phyloP scores from a whole-genome alignment of 2,888 invertebrate genomes.

The Pammene aurita region DNA sequence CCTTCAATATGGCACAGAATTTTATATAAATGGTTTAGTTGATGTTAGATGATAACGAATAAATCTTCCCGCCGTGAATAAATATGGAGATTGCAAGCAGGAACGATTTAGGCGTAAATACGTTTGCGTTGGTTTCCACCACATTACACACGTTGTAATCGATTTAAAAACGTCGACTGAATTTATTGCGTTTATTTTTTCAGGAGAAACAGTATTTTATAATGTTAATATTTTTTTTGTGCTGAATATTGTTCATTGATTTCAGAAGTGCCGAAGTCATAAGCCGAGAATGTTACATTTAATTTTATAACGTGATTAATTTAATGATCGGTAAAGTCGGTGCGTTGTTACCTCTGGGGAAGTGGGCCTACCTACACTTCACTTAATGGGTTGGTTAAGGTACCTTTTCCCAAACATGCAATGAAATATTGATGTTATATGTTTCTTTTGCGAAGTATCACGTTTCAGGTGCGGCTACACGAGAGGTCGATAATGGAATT shows the following conservation, averaged over 20 bases:
- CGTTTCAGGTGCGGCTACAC: too few species aligned
- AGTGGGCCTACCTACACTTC: too few species aligned
- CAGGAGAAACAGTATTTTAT: background rate
- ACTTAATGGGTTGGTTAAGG: too few species aligned
- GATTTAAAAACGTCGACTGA: conserved; percentile 30
- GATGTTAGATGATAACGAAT: conserved; percentile 35
- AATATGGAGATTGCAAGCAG: conserved; percentile 40
- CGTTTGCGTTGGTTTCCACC: conserved; percentile 37
- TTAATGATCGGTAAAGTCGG: too few species aligned
- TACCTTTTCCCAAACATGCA: too few species aligned
- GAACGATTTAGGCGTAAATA: conserved; percentile 40
- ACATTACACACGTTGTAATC: conserved; percentile 40
- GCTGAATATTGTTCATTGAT: background rate
- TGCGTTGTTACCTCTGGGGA: too few species aligned
- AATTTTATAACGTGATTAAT: too few species aligned
- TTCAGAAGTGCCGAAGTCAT: background rate
- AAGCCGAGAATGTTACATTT: too few species aligned
- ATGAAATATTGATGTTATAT: too few species aligned
- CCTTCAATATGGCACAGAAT: background rate
- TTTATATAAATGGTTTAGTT: conserved; percentile 20
- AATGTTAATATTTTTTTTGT: background rate
- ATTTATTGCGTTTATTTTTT: conserved; percentile 26
- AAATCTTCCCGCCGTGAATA: conserved; percentile 33
- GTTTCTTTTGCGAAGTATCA: too few species aligned
- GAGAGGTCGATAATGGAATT: too few species aligned